Percentiles rank a stretch among this genome's conserved stretches.
Conservation (phyloP, 2,888 invertebrate species). For the Pollenia angustigena region DNA sequence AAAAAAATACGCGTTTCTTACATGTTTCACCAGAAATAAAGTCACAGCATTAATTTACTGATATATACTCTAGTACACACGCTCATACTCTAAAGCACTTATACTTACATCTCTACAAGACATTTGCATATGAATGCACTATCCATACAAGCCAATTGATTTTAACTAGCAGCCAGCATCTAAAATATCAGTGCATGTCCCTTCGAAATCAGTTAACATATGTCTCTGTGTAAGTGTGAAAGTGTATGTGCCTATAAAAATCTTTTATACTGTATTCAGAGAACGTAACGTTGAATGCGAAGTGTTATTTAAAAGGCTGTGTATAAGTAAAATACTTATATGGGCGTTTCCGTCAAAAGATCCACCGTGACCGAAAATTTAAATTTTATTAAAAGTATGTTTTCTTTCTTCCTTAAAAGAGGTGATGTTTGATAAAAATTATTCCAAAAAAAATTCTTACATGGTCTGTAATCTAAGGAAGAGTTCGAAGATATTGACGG, state of each 20-base stretch:
- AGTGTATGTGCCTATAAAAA: no score
- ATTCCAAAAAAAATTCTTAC: no score
- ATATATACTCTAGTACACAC: neutral
- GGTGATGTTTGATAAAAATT: no score
- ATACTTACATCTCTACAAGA: neutral
- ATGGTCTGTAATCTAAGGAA: no score
- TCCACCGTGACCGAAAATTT: no score
- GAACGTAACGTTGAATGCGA: constrained; percentile 66
- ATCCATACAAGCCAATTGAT: constrained; percentile 61
- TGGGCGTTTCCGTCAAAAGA: no score
- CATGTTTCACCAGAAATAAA: constrained; percentile 26
- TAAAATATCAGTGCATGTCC: constrained; percentile 53
- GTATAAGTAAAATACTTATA: no score
- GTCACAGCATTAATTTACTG: constrained; percentile 8
- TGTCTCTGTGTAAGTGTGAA: constrained; percentile 8
- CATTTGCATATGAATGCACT: constrained; percentile 9
- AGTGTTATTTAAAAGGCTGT: constrained; percentile 69
- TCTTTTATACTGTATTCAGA: constrained; percentile 32
- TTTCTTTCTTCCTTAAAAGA: no score
- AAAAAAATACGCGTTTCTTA: constrained; percentile 7
- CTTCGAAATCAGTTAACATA: constrained; percentile 63
- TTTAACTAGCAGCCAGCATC: constrained; percentile 65
- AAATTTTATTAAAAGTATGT: no score
- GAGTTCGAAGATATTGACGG: no score
- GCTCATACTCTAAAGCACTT: neutral